Evolutionary conservation across 2,888 invertebrate genomes (phyloP).

Genomic region (Tortricodes alternella): DNA sequence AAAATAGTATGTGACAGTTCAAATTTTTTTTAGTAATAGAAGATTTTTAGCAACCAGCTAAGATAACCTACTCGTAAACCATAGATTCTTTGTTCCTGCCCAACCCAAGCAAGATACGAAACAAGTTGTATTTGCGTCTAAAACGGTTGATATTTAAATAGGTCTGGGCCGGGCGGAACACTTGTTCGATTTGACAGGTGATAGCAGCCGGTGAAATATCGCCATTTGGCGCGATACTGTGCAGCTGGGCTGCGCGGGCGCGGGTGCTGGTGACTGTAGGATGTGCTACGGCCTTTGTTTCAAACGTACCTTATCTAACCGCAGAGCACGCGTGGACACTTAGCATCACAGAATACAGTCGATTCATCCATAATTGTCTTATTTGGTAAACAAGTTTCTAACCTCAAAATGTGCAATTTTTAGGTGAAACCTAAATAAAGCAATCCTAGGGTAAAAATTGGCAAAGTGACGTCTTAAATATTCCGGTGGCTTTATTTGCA

Average conservation of each 20-base stretch:
- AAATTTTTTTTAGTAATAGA: no score
- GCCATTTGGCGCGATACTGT: constrained; percentile 57
- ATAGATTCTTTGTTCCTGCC: constrained; percentile 41
- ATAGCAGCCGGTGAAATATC: constrained; percentile 76
- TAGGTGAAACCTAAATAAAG: no score
- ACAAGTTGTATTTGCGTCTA: constrained; percentile 62
- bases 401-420: no score
- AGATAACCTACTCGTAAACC: not conserved
- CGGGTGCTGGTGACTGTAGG: constrained; percentile 10
- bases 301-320: not conserved
- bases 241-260: constrained; percentile 54
- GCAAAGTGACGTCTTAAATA: no score
- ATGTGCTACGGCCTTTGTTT: not conserved
- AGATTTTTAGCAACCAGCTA: no score
- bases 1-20: no score
- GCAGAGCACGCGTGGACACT: no score
- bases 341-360: no score
- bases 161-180: constrained; percentile 70
- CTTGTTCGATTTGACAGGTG: constrained; percentile 80
- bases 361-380: no score
- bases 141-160: constrained; percentile 77
- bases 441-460: no score
- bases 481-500: no score
- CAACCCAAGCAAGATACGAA: constrained; percentile 47
- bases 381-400: no score